Conservation (phyloP, 30 jellyfish, hydroid and myxozoan species). For the Cassiopea andromeda region DNA sequence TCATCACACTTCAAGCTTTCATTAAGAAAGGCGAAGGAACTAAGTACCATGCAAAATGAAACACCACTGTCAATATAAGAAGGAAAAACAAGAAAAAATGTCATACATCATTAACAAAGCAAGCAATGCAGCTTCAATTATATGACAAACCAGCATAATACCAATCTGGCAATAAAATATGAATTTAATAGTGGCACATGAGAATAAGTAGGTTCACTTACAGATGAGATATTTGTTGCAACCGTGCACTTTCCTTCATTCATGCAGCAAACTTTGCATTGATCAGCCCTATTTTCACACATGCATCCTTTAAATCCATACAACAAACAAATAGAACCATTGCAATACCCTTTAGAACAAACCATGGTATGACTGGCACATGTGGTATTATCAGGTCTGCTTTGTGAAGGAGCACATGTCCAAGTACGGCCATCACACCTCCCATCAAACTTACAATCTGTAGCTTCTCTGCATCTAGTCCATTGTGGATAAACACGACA, state of each 20-base stretch:
- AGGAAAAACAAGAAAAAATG: not conserved
- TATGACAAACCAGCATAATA: not conserved
- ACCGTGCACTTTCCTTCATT: slow-evolving; percentile 64
- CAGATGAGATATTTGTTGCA: slow-evolving; percentile 69
- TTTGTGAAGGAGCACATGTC: slow-evolving; percentile 72
- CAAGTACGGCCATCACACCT: slow-evolving; percentile 84
- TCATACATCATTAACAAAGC: not conserved
- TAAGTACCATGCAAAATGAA: no score
- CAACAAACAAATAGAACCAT: slow-evolving; percentile 83
- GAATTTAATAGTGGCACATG: not conserved
- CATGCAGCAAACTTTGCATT: slow-evolving; percentile 93
- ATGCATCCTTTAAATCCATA: slow-evolving; percentile 82
- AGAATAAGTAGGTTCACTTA: slow-evolving; percentile 5
- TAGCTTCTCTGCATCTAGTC: slow-evolving; percentile 81
- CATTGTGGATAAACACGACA: slow-evolving; percentile 72
- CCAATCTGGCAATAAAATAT: not conserved
- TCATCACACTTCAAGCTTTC: no score
- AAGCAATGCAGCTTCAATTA: not conserved
- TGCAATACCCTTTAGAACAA: slow-evolving; percentile 90
- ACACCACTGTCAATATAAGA: no score
- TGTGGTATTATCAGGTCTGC: slow-evolving; percentile 74
- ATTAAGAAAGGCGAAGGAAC: no score
- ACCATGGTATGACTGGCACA: slow-evolving; percentile 90
- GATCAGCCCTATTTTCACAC: slow-evolving; percentile 71
- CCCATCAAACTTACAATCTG: slow-evolving; percentile 78